These are phyloP conservation scores for Apolygus lucorum DNA, from an alignment of 1,140 invertebrate genomes.

Conservation along the genomic window DNA sequence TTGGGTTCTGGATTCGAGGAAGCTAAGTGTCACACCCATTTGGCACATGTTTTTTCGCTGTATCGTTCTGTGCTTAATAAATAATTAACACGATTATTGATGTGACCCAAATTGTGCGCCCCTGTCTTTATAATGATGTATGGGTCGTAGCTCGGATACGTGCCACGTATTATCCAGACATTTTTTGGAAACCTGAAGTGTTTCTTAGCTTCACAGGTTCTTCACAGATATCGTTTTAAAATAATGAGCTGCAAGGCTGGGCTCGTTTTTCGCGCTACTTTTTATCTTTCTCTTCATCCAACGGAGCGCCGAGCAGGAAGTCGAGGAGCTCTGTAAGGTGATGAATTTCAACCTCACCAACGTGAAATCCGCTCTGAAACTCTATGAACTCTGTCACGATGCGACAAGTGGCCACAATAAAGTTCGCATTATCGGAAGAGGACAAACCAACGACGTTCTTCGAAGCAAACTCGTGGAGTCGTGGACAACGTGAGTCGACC, in stretches of 20 bases:
- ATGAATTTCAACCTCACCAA: constrained; percentile 3
- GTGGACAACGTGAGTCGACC: neutral
- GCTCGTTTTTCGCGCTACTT: neutral
- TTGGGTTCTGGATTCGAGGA: too few relatives aligned
- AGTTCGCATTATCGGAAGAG: neutral
- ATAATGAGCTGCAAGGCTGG: neutral
- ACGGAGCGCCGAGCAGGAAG: neutral
- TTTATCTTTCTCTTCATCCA: neutral
- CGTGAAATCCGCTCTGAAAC: neutral
- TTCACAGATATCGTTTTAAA: too few relatives aligned
- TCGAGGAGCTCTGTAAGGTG: neutral
- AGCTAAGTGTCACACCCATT: too few relatives aligned
- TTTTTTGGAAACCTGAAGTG: too few relatives aligned
- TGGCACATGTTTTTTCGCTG: too few relatives aligned
- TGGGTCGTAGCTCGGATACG: too few relatives aligned
- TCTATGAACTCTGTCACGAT: neutral
- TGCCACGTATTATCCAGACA: too few relatives aligned
- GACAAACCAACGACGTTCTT: neutral
- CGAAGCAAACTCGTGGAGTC: neutral
- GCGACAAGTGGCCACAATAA: neutral
- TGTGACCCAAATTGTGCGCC: too few relatives aligned
- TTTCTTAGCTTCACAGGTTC: too few relatives aligned
- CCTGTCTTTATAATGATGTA: too few relatives aligned
- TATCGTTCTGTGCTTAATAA: too few relatives aligned
- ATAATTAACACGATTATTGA: too few relatives aligned